These are phyloP conservation scores for Litocranius walleri DNA, from an alignment of 2,113 vertebrate genomes.

Conservation along the genomic window DNA sequence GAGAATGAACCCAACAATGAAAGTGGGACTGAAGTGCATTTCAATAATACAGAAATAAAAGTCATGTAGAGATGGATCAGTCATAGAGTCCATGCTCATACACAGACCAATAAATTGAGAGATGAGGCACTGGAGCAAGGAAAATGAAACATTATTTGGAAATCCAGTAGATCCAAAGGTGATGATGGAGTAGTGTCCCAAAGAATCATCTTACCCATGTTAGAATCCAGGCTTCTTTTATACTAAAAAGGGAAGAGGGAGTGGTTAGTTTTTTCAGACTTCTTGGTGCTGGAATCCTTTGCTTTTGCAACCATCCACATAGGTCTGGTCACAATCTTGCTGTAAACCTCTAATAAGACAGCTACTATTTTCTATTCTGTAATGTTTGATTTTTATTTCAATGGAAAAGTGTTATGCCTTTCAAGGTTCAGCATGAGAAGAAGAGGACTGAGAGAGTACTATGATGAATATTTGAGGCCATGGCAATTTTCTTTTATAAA, in stretches of 20 bases:
- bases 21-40: not conserved
- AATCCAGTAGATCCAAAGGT: not conserved
- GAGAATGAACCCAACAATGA: not conserved
- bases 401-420: not conserved
- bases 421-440: not conserved
- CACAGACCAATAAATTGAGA: not conserved
- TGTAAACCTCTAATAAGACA: not conserved
- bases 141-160: not conserved
- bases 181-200: not conserved
- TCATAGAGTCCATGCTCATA: not conserved
- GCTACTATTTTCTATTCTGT: not conserved
- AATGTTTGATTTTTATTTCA: not conserved
- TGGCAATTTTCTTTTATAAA: not conserved
- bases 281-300: not conserved
- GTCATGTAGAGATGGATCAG: not conserved
- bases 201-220: not conserved
- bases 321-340: not conserved
- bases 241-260: not conserved
- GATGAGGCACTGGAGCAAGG: not conserved
- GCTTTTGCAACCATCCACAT: not conserved
- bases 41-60: not conserved
- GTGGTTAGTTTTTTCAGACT: not conserved
- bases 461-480: not conserved
- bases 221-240: not conserved
- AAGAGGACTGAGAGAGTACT: not conserved